Evolutionary conservation across 2,113 vertebrate genomes (phyloP).

Genomic region (Tachuris rubrigastra): DNA sequence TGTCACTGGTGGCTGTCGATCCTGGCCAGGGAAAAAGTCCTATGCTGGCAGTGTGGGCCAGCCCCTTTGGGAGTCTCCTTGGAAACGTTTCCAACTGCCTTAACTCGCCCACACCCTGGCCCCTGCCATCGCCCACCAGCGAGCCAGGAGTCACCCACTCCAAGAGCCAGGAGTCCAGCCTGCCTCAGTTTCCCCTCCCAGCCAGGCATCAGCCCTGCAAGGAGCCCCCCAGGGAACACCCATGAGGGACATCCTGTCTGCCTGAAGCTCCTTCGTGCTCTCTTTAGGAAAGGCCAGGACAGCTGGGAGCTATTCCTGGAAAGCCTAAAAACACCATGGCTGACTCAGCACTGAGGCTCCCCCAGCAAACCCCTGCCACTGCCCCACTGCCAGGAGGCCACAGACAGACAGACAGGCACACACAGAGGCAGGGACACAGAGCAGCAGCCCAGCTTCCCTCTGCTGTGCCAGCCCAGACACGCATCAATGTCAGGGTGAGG

Average conservation of each 20-base stretch:
- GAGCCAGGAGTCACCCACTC: background rate
- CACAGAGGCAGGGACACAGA: rapidly evolving
- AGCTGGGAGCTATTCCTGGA: constrained; percentile 42
- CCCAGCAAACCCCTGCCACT: background rate
- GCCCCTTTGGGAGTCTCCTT: background rate
- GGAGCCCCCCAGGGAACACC: background rate
- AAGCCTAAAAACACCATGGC: background rate
- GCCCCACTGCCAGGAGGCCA: background rate
- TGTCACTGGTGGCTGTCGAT: rapidly evolving
- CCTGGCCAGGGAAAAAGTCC: background rate
- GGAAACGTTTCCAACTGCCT: background rate
- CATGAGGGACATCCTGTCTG: rapidly evolving
- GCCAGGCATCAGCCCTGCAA: rapidly evolving
- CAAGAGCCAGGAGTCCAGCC: background rate
- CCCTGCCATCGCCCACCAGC: background rate
- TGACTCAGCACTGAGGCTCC: background rate
- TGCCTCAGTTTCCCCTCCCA: background rate
- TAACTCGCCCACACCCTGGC: background rate
- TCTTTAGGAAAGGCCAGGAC: background rate
- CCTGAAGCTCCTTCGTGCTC: background rate
- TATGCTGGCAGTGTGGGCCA: background rate
- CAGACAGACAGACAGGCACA: background rate
- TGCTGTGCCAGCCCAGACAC: background rate
- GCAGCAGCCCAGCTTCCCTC: background rate
- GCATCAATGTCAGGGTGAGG: background rate